Conservation (phyloP, 92 coral and sea anemone genomes). For the Heliopora coerulea region DNA sequence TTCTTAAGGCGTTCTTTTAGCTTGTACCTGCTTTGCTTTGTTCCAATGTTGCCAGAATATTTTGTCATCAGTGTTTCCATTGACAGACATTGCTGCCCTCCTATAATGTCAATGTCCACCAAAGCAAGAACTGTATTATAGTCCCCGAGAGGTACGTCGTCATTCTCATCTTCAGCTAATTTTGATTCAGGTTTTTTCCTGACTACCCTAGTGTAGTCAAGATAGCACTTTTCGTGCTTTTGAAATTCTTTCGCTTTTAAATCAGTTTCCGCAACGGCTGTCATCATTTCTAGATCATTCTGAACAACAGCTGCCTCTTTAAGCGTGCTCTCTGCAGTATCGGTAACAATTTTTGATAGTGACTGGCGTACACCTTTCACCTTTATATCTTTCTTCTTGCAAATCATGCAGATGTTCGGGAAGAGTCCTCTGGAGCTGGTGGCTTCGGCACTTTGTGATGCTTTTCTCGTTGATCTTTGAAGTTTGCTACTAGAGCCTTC, state of each 20-base stretch:
- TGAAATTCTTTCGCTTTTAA: slow-evolving; percentile 21
- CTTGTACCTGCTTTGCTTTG: slow-evolving; percentile 16
- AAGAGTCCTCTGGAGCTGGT: slow-evolving; percentile 30
- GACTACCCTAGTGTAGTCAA: slow-evolving; percentile 7
- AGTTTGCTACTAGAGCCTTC: neutral
- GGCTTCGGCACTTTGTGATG: slow-evolving; percentile 5
- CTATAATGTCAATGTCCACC: slow-evolving; percentile 19
- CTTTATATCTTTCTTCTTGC: slow-evolving; percentile 12
- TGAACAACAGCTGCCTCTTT: slow-evolving; percentile 5
- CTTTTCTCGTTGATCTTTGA: slow-evolving; percentile 5
- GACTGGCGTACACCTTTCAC: slow-evolving; percentile 13
- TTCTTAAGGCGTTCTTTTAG: slow-evolving; percentile 1
- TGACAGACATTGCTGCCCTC: slow-evolving; percentile 27
- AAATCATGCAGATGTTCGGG: slow-evolving; percentile 29
- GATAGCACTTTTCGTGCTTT: slow-evolving; percentile 27
- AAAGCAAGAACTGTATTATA: slow-evolving; percentile 13
- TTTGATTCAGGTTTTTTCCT: slow-evolving; percentile 4
- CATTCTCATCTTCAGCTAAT: neutral
- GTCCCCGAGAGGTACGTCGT: slow-evolving; percentile 11
- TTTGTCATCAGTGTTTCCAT: slow-evolving; percentile 16
- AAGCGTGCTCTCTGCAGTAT: slow-evolving; percentile 10
- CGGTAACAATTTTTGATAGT: slow-evolving; percentile 14
- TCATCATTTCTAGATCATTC: slow-evolving; percentile 19
- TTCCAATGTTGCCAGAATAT: slow-evolving; percentile 3
- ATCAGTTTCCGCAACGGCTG: slow-evolving; percentile 21